A percentile compares a stretch with the other conserved stretches of the same genome.
These are phyloP conservation scores for Heliconius hermathena DNA, from an alignment of 1,140 invertebrate genomes.

Conservation along the genomic window DNA sequence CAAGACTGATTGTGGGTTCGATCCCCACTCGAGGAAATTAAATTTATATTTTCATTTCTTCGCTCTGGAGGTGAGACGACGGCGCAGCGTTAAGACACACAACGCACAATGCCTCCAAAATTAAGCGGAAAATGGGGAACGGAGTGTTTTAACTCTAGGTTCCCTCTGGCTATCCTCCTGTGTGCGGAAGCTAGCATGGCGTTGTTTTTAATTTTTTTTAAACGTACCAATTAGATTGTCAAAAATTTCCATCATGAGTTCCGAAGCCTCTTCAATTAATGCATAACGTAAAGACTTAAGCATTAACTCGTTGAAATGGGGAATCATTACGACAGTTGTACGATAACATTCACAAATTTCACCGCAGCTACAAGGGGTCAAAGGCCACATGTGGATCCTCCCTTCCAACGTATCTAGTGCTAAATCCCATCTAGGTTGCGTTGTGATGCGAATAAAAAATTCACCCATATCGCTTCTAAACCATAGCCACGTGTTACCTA, in stretches of 20 bases:
- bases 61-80: too few relatives aligned
- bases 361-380: constrained; percentile 69
- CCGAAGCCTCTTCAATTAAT: constrained; percentile 61
- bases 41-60: too few relatives aligned
- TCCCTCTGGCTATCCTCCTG: too few relatives aligned
- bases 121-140: too few relatives aligned
- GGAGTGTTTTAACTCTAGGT: too few relatives aligned
- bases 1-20: too few relatives aligned
- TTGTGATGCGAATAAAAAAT: constrained; percentile 69
- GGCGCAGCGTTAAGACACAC: too few relatives aligned
- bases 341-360: constrained; percentile 70
- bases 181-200: too few relatives aligned
- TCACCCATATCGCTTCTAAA: constrained; percentile 65
- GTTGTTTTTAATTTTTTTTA: neutral
- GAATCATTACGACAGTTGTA: constrained; percentile 63
- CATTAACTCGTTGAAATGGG: constrained; percentile 70
- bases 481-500: constrained; percentile 70
- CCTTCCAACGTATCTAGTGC: constrained; percentile 64
- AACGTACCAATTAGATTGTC: constrained; percentile 63
- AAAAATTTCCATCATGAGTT: constrained; percentile 65
- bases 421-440: constrained; percentile 67
- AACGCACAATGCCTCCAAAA: too few relatives aligned
- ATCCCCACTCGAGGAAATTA: too few relatives aligned
- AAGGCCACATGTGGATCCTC: constrained; percentile 59
- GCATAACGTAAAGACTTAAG: constrained; percentile 64